Evolutionary conservation across 2,888 invertebrate genomes (phyloP), one percentile per base, ranked within the genome.

Genomic region (Petrophora chlorosata): DNA sequence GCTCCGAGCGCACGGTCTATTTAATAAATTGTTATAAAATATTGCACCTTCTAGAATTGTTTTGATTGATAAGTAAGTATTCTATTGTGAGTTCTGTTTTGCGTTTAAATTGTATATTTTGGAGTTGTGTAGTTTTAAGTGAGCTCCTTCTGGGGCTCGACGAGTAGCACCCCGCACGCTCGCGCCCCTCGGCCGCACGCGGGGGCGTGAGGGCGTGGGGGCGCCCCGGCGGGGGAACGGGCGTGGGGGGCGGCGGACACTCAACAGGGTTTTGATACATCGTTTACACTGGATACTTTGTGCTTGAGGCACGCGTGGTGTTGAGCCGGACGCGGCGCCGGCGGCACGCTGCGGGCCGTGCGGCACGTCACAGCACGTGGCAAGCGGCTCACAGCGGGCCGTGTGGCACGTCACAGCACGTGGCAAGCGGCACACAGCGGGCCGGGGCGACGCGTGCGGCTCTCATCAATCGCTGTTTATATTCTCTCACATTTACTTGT

Each of bases 221-320:
- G 35, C 10, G n/a, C n/a, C n/a, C n/a, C n/a, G n/a, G n/a, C n/a
- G n/a, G n/a, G n/a, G n/a, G n/a, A n/a, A n/a, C n/a, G n/a, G n/a
- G n/a, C n/a, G 17, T 16, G 25, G 13, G 28, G 8, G 25, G 16
- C 23, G 16, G 40, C 35, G 32, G 40, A 13, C 32, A 7, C 34
- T 35, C 44, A 39, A 55, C 47, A 53, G 49, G 50, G 58, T 48
- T 53, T 55, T 50, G 50, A 53, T 53, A 55, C 44, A 53, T 49
- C 43, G 51, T 48, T 56, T 50, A 58, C 52, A 54, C 34, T 25
- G 36, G 30, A 29, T 13, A 19, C 30, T 22, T 13, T 36, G 16
- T 26, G 32, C 32, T 3, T 3, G 28, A 40, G 39, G 25, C 16
- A 17, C n/a, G 15, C 28, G 7, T 34, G 15, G 39, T 8, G 23